phyloP scores from a whole-genome alignment of 30 jellyfish, hydroid and myxozoan genomes.

The Turritopsis rubra region DNA sequence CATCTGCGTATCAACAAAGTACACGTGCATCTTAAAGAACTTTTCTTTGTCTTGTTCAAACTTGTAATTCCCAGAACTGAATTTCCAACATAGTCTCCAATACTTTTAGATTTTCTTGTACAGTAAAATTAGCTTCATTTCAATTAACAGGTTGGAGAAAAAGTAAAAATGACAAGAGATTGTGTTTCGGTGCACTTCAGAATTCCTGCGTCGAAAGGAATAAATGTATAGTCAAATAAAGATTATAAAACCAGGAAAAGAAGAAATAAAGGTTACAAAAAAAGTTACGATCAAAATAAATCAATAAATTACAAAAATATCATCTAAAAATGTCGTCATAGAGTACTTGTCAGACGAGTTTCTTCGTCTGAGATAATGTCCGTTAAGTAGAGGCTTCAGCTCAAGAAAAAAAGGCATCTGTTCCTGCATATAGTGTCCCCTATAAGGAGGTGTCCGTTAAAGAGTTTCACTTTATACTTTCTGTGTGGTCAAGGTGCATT shows the following conservation, averaged over 20 bases:
- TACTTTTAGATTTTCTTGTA: too few species aligned
- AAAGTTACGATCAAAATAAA: neutral
- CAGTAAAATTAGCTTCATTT: neutral
- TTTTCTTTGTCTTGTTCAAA: neutral
- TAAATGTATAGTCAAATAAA: neutral
- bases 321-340: neutral
- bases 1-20: neutral
- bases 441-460: too few species aligned
- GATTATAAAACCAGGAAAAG: neutral
- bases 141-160: neutral
- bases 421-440: too few species aligned
- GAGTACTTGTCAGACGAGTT: too few species aligned
- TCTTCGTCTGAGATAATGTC: too few species aligned
- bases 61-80: neutral
- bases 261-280: neutral
- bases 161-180: neutral
- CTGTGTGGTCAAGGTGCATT: too few species aligned
- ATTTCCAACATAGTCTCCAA: neutral
- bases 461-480: too few species aligned
- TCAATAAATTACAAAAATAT: neutral
- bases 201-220: neutral
- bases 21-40: neutral
- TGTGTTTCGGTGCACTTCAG: neutral
- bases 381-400: too few species aligned
- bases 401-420: too few species aligned